Evolutionary conservation across 1,140 invertebrate species (phyloP), one percentile per base, ranked within the genome.

Genomic region (Bradysia coprophila): DNA sequence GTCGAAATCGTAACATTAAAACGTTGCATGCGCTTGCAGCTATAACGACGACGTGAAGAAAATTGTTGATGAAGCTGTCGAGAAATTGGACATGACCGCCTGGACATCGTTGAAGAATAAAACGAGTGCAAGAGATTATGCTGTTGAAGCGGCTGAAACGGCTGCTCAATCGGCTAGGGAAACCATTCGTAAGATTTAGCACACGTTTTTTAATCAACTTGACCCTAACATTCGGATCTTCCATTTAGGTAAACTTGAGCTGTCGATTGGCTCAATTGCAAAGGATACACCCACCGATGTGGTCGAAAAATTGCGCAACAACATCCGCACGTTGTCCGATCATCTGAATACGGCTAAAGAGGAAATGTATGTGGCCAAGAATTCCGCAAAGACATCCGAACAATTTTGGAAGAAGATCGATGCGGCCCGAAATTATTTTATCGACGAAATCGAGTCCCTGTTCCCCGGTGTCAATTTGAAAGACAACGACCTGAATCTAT

Each of bases 401-500:
- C 73, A 69, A 49, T 83, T 77, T 48, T 81, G 78, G 78, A 70
- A 69, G 18, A 76, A 69, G 59, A 68, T 81, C 15, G 72, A 77
- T 47, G 52, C 66, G n/a, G 78, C 80, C 3, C 65, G 81, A 2
- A 69, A 70, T 44, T 67, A 74, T 48, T 84, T 81, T 46, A 66
- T 76, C 41, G 71, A 81, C 13, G 79, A 86, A 58, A 60, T 86
- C 28, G 69, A 78, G 54, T 72, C 71, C 39, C 54, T 85, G 6
- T 82, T 82, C 53, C 79, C 81, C 0, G 71, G 69, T 24, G 59
- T 82, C 1, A 73, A 80, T 50, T 62, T 83, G 18, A 50, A 64
- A 2, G 69, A 79, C 0, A 72, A 76, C 46, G 68, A 74, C 38
- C 50, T 81, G n/a, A 66, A 71, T 11, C 47, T 81, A 9, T 61